Evolutionary conservation across 1,140 invertebrate species (phyloP), one percentile per base, ranked within the genome.

Genomic region (Conopomorpha cramerella): DNA sequence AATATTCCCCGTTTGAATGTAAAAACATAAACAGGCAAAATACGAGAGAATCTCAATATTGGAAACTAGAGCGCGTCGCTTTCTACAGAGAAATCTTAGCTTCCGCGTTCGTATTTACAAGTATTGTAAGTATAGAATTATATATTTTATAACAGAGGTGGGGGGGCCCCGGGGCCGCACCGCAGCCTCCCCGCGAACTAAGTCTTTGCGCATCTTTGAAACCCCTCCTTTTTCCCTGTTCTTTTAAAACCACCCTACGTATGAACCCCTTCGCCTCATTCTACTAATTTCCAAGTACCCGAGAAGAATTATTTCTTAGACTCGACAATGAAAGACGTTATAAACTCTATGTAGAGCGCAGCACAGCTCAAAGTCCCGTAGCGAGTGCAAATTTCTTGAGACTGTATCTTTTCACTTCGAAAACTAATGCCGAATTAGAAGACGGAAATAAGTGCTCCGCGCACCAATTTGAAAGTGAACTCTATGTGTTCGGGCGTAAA

Each of bases 121-220:
- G n/a, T n/a, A n/a, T n/a, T n/a, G n/a, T n/a, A n/a, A n/a, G n/a
- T n/a, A n/a, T n/a, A 74, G 70, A 74, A 74, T 74, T 74, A 74
- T 74, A 74, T 74, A 74, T 74, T 74, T 74, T 74, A 74, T 74
- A 74, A 72, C n/a, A n/a, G n/a, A n/a, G n/a, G n/a, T n/a, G n/a
- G n/a, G n/a, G n/a, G n/a, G n/a, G n/a, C 67, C 51, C 68, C 64
- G n/a, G 6, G 3, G 3, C 17, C 16, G 3, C 31, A 53, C 44
- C 56, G 54, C 50, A 37, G 49, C 27, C 46, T 56, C 60, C 66
- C 64, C 47, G 56, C 61, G 59, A 72, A 74, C 70, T 74, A 74
- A 74, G 70, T 74, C 70, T n/a, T n/a, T 71, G 70, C 70, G 70
- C 70, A 74, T 74, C 70, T 74, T 74, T 74, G n/a, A n/a, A n/a